A percentile compares a stretch with the other conserved stretches of the same genome.
These are phyloP conservation scores for Pelobates cultripes DNA, from an alignment of 2,797 vertebrate species.

Conservation along the genomic window DNA sequence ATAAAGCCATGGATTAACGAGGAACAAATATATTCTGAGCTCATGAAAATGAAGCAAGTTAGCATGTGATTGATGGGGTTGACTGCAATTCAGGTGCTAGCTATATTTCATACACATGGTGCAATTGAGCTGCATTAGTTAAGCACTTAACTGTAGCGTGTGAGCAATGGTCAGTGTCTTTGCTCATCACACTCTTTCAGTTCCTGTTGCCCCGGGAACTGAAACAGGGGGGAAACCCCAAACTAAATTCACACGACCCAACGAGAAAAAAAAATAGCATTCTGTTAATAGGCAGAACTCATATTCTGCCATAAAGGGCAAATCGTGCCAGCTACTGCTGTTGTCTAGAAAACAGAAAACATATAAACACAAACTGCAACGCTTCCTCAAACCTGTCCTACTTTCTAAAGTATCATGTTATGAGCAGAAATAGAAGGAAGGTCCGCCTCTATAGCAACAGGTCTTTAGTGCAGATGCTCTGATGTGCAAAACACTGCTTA, in stretches of 20 bases:
- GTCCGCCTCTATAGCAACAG: not conserved
- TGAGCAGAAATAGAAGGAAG: not conserved
- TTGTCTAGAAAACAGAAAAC: conserved; percentile 12
- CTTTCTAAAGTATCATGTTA: not conserved
- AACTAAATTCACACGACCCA: conserved; percentile 40
- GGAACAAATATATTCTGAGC: no score
- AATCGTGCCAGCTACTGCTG: not conserved
- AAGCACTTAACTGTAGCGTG: conserved; percentile 30
- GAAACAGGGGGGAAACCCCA: conserved; percentile 41
- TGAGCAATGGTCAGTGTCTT: conserved; percentile 16
- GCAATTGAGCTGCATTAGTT: not conserved
- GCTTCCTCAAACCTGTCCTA: conserved; percentile 16
- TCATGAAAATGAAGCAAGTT: not conserved
- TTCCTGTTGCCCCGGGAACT: conserved; percentile 37
- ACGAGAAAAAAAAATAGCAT: not conserved
- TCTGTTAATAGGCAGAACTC: not conserved
- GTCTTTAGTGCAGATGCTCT: no score
- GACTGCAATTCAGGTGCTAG: not conserved
- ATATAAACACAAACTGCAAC: conserved; percentile 3
- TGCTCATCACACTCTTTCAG: conserved; percentile 10
- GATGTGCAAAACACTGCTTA: no score
- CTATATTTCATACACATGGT: not conserved
- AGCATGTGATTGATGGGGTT: not conserved
- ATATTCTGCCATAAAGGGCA: conserved; percentile 9
- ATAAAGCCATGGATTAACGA: no score